These are phyloP conservation scores for Cataglyphis hispanica DNA, from an alignment of 1,140 invertebrate genomes.

Conservation along the genomic window DNA sequence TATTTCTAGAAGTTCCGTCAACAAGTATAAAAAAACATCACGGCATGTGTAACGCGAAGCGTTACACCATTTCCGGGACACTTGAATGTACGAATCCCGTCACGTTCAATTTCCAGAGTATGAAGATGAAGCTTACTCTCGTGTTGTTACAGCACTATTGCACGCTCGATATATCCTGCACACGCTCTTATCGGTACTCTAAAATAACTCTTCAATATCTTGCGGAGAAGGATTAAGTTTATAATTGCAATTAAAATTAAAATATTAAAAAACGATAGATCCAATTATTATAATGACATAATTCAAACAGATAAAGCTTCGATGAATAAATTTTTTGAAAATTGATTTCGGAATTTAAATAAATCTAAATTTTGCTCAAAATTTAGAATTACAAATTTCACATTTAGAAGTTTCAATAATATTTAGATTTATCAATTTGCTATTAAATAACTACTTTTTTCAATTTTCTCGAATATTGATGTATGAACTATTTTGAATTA, in stretches of 20 bases:
- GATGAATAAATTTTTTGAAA: background rate
- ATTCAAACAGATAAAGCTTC: background rate
- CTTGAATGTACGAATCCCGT: constrained; percentile 36
- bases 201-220: background rate
- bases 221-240: constrained; percentile 4
- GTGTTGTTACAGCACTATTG: constrained; percentile 1
- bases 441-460: background rate
- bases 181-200: background rate
- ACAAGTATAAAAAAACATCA: constrained; percentile 48
- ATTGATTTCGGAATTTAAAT: constrained; percentile 24
- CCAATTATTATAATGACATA: background rate
- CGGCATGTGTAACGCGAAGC: background rate
- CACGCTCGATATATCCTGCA: constrained; percentile 31
- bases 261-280: background rate
- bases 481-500: background rate
- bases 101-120: constrained; percentile 43
- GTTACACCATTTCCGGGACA: constrained; percentile 30
- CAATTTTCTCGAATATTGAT: background rate
- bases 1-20: background rate
- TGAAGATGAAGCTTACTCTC: constrained; percentile 39
- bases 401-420: constrained; percentile 10
- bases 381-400: constrained; percentile 15
- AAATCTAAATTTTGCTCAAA: constrained; percentile 12
- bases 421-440: constrained; percentile 15
- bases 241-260: constrained; percentile 26